phyloP scores from a whole-genome alignment of 2,113 vertebrate species.

The Lamprologus ornatipinnis region DNA sequence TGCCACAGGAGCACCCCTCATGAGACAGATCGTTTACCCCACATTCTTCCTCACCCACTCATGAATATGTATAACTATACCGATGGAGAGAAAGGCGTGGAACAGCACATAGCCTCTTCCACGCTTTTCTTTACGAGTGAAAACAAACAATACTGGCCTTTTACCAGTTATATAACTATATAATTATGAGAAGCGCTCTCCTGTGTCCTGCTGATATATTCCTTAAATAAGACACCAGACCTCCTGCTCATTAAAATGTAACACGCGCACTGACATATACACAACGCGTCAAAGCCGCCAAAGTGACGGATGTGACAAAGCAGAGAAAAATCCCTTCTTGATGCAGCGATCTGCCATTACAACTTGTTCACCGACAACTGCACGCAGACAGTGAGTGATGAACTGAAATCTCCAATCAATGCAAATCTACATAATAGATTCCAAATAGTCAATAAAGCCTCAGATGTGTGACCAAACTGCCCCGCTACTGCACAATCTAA shows the following conservation, averaged over 20 bases:
- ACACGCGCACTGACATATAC: not conserved
- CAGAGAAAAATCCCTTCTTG: constrained; percentile 4
- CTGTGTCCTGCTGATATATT: not conserved
- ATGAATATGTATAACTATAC: not conserved
- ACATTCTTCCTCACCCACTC: not conserved
- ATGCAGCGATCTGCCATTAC: constrained; percentile 12
- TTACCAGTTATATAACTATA: not conserved
- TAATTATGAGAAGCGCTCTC: accelerated
- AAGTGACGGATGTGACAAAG: not conserved
- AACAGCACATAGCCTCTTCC: not conserved
- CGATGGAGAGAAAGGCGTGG: not conserved
- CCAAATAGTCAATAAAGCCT: not conserved
- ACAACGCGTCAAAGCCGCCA: not conserved
- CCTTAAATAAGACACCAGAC: not conserved
- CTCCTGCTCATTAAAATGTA: not conserved
- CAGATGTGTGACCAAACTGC: not conserved
- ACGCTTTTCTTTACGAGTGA: not conserved
- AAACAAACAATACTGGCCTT: not conserved
- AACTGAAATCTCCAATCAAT: not conserved
- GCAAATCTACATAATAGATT: not conserved
- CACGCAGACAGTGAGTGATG: constrained; percentile 13
- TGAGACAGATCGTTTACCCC: constrained; percentile 16
- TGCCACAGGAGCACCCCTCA: not conserved
- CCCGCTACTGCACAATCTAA: not conserved
- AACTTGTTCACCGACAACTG: not conserved